Conservation (phyloP, 2,113 vertebrate species). For the Oplegnathus fasciatus region DNA sequence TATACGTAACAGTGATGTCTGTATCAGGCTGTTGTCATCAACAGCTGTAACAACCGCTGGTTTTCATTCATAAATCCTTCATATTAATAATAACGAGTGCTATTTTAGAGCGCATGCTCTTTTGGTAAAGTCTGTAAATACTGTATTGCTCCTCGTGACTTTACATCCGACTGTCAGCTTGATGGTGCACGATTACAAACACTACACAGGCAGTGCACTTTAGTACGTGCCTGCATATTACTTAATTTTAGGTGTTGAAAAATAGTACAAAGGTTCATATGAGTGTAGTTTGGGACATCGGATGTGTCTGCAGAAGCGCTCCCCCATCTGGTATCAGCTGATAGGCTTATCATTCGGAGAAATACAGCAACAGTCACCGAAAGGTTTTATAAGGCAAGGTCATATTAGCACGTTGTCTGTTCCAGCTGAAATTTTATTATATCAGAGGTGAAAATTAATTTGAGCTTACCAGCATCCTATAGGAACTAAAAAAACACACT, state of each 20-base stretch:
- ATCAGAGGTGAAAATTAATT: no score
- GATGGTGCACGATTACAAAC: background rate
- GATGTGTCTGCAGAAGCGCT: constrained; percentile 2
- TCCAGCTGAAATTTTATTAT: background rate
- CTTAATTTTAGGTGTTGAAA: background rate
- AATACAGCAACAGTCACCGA: background rate
- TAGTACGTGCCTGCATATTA: background rate
- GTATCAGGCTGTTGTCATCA: background rate
- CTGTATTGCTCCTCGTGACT: background rate
- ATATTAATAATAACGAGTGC: background rate
- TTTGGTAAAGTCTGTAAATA: background rate
- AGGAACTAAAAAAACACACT: background rate
- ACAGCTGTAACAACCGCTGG: background rate
- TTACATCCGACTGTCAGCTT: background rate
- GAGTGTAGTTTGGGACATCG: background rate
- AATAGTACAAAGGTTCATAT: background rate
- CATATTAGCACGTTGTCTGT: background rate
- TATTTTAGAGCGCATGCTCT: background rate
- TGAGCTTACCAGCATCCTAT: background rate
- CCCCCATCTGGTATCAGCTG: constrained; percentile 23
- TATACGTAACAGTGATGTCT: background rate
- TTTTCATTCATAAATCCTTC: background rate
- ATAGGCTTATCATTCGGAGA: constrained; percentile 15
- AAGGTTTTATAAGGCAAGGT: background rate
- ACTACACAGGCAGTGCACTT: background rate